Evolutionary conservation across 2,113 vertebrate species (phyloP).

Genomic region (Psephotus haematonotus): DNA sequence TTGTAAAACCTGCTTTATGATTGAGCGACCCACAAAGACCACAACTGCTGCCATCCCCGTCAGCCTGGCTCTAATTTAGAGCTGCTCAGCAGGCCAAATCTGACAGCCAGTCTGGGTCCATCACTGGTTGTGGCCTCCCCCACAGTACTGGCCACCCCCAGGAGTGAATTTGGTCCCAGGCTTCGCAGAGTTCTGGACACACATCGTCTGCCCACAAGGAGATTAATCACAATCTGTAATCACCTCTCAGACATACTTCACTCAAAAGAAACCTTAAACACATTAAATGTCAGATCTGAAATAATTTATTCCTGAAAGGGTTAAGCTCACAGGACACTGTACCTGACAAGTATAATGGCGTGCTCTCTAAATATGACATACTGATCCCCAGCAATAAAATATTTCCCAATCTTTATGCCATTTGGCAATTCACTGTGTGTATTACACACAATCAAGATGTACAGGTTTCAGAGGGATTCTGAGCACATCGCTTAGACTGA

Average conservation of each 20-base stretch:
- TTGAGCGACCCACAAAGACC: neutral
- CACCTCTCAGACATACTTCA: neutral
- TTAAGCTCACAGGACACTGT: neutral
- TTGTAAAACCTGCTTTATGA: neutral
- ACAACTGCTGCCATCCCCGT: neutral
- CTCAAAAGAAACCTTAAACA: neutral
- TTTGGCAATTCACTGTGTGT: constrained; percentile 67
- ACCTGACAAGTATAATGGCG: neutral
- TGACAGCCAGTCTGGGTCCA: neutral
- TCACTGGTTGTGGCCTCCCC: neutral
- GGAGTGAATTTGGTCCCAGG: neutral
- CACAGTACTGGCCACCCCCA: neutral
- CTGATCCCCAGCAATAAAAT: neutral
- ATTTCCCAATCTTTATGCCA: constrained; percentile 9
- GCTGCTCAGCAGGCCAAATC: neutral
- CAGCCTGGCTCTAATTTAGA: neutral
- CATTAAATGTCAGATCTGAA: neutral
- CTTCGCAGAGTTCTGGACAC: neutral
- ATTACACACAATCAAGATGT: constrained; percentile 64
- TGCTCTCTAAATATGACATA: neutral
- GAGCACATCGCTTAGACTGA: constrained; percentile 79
- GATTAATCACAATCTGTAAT: neutral
- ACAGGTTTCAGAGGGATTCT: constrained; percentile 70
- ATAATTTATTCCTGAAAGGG: neutral
- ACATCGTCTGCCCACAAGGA: neutral